Evolutionary conservation across 2,113 vertebrate species (phyloP).

Genomic region (Protomyctophum bolini): DNA sequence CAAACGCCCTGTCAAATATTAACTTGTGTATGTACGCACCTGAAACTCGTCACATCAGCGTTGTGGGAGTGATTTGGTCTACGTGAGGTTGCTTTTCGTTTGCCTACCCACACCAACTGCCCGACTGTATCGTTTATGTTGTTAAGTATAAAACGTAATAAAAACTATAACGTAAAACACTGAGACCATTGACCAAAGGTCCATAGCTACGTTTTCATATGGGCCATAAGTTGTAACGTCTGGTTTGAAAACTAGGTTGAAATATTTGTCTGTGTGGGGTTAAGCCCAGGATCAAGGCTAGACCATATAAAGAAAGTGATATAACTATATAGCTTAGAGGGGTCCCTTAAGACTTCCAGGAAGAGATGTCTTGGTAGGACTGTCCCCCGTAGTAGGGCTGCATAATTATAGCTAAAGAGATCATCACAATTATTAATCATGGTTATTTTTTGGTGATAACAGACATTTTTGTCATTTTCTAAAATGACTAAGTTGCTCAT

Average conservation of each 20-base stretch:
- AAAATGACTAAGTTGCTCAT: no score
- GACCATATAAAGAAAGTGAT: neutral
- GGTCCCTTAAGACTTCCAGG: no score
- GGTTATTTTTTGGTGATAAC: no score
- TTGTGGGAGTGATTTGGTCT: slow-evolving; percentile 7
- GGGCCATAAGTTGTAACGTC: slow-evolving; percentile 9
- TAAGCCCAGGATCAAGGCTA: neutral
- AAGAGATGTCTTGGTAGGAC: no score
- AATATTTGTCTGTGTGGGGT: neutral
- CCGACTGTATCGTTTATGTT: no score
- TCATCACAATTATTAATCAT: no score
- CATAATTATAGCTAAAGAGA: no score
- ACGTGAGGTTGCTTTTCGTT: neutral
- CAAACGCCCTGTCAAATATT: slow-evolving; percentile 67
- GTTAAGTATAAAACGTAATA: neutral
- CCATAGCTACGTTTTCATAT: neutral
- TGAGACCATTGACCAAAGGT: neutral
- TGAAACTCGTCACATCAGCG: slow-evolving; percentile 11
- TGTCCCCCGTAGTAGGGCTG: no score
- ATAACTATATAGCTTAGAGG: neutral
- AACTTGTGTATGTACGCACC: slow-evolving; percentile 33
- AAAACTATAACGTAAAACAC: neutral
- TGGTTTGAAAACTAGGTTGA: neutral
- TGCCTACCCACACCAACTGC: neutral
- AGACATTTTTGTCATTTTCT: no score